A percentile compares a stretch with the other conserved stretches of the same genome.
These are phyloP conservation scores for Pavo muticus DNA, from an alignment of 2,113 vertebrate species.

Conservation along the genomic window DNA sequence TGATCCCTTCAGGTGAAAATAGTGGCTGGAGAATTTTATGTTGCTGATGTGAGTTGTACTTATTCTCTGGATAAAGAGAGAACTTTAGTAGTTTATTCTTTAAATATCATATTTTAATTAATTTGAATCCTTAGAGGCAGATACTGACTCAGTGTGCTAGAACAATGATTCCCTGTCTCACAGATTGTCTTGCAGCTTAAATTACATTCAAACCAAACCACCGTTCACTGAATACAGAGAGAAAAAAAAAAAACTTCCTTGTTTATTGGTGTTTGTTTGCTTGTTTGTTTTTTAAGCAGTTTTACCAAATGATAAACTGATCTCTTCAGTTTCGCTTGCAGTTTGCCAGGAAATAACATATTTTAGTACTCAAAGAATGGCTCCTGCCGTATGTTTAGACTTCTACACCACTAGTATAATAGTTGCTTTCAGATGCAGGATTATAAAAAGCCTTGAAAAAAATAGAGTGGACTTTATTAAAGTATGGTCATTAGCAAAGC, in stretches of 20 bases:
- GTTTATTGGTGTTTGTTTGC: neutral
- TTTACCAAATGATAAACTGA: conserved; percentile 6
- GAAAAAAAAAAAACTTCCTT: neutral
- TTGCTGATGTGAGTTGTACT: neutral
- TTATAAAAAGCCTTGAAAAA: conserved; percentile 6
- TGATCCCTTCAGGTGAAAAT: conserved; percentile 1
- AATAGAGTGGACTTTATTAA: neutral
- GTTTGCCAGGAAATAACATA: neutral
- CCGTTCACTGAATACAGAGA: neutral
- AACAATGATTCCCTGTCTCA: neutral
- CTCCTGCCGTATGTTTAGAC: neutral
- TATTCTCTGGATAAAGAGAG: neutral
- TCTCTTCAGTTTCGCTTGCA: neutral
- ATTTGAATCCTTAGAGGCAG: neutral
- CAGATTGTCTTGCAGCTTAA: neutral
- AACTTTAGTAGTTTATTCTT: neutral
- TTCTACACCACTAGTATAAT: neutral
- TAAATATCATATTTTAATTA: neutral
- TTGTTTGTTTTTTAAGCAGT: neutral
- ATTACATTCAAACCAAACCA: neutral
- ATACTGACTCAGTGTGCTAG: neutral
- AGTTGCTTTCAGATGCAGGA: conserved; percentile 9
- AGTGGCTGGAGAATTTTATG: neutral
- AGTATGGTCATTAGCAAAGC: neutral
- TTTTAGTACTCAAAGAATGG: neutral